Conservation (phyloP, 2,888 invertebrate species). For the Lasioglossum zephyrum region DNA sequence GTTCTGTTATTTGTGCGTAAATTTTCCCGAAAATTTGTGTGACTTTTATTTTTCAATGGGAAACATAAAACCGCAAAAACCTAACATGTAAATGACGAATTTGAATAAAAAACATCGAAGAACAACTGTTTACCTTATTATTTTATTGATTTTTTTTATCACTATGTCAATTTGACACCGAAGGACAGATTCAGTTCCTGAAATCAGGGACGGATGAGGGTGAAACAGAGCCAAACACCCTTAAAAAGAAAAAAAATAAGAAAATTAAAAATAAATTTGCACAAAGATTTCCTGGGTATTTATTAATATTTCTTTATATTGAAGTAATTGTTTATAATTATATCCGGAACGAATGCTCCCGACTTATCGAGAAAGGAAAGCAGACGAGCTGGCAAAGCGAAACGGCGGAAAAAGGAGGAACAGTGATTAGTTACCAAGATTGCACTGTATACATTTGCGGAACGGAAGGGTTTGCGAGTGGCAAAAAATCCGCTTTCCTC, state of each 20-base stretch:
- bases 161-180: no score
- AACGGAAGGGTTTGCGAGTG: conserved; percentile 14
- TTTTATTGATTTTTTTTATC: no score
- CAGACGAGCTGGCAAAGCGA: neutral
- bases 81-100: no score
- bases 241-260: neutral
- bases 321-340: neutral
- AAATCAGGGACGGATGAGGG: no score
- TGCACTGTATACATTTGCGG: conserved; percentile 38
- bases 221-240: neutral
- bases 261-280: neutral
- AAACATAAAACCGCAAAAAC: no score
- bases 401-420: neutral
- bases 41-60: no score
- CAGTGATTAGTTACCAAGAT: conserved; percentile 53
- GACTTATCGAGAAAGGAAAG: conserved; percentile 3
- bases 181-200: no score
- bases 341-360: neutral
- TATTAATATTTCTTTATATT: neutral
- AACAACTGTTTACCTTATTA: no score
- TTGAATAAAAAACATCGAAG: no score
- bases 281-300: neutral
- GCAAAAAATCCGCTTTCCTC: conserved; percentile 23
- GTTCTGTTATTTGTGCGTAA: no score
- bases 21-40: no score